phyloP scores from a whole-genome alignment of 2,113 vertebrate species.

The Indri indri region DNA sequence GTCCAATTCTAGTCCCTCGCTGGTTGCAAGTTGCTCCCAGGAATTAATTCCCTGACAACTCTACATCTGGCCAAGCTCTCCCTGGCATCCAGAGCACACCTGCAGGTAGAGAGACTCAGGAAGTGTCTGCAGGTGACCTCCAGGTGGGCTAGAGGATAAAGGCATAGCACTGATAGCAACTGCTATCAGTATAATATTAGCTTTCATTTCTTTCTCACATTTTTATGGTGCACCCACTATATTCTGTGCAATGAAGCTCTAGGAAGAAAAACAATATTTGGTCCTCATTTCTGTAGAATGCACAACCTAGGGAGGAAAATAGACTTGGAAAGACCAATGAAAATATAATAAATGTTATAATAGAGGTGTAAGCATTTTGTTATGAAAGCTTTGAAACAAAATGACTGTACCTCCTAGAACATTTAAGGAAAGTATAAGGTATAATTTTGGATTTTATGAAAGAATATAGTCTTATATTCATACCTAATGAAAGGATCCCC shows the following conservation, averaged over 20 bases:
- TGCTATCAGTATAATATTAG: background rate
- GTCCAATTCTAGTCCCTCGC: background rate
- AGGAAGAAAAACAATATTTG: background rate
- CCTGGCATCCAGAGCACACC: background rate
- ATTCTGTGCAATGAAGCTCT: background rate
- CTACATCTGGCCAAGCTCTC: background rate
- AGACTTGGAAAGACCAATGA: background rate
- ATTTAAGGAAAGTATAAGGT: background rate
- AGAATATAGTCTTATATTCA: background rate
- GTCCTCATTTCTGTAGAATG: background rate
- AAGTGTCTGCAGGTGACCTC: background rate
- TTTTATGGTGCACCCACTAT: background rate
- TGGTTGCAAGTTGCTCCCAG: background rate
- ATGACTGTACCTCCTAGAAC: background rate
- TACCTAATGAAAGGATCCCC: background rate
- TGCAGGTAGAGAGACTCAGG: background rate
- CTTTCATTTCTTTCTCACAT: background rate
- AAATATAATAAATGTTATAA: background rate
- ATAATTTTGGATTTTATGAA: background rate
- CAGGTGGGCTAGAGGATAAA: background rate
- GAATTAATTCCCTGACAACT: background rate
- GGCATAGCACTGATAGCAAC: fast-evolving
- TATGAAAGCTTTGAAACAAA: background rate
- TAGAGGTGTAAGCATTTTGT: background rate
- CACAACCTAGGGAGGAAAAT: background rate